phyloP scores from a whole-genome alignment of 2,113 vertebrate species.

The Ammodytes dubius region DNA sequence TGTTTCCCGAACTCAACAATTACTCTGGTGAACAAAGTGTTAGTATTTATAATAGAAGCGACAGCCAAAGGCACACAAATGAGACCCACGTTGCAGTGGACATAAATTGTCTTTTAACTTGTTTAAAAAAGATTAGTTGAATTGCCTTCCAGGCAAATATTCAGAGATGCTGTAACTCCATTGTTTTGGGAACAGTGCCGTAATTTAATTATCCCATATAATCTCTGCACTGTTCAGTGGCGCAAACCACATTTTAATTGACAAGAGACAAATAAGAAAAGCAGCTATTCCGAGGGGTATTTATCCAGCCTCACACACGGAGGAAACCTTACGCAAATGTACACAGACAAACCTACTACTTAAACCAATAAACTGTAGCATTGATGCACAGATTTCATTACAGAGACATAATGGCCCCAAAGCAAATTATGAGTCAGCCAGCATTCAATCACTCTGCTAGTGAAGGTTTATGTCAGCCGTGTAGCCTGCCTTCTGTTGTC shows the following conservation, averaged over 20 bases:
- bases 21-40: background rate
- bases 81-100: background rate
- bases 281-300: background rate
- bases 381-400: constrained; percentile 11
- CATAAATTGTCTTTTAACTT: background rate
- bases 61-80: background rate
- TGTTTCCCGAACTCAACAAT: background rate
- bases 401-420: constrained; percentile 23
- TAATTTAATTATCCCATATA: constrained; percentile 16
- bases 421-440: constrained; percentile 56
- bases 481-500: constrained; percentile 40
- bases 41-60: background rate
- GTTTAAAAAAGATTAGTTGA: constrained; percentile 13
- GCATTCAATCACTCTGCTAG: constrained; percentile 28
- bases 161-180: constrained; percentile 3
- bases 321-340: background rate
- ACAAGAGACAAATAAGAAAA: constrained; percentile 11
- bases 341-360: constrained; percentile 14
- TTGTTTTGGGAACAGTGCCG: background rate
- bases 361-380: background rate
- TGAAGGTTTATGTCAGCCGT: constrained; percentile 58
- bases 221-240: constrained; percentile 3
- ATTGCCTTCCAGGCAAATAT: constrained; percentile 4
- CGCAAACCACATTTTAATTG: constrained; percentile 18
- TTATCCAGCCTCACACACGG: constrained; percentile 3